phyloP scores from a whole-genome alignment of 2,888 invertebrate species.

The Campaea margaritaria region DNA sequence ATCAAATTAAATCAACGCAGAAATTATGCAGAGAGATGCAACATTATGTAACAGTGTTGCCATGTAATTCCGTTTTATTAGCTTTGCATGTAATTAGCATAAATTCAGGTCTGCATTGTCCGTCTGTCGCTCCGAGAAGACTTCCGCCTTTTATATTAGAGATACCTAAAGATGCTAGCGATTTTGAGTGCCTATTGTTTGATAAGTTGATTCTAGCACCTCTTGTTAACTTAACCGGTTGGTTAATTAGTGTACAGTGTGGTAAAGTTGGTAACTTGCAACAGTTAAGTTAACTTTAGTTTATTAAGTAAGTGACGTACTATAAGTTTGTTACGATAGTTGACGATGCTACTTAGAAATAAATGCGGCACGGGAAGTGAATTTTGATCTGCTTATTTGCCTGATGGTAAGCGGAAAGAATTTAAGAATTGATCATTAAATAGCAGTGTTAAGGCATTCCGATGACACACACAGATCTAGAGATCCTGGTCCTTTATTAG shows the following conservation, averaged over 20 bases:
- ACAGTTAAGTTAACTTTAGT: not conserved
- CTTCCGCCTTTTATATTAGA: slow-evolving; percentile 34
- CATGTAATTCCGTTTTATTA: slow-evolving; percentile 35
- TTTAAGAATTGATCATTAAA: too few relatives aligned
- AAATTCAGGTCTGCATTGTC: slow-evolving; percentile 33
- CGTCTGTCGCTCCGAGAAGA: slow-evolving; percentile 14
- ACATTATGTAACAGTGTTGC: slow-evolving; percentile 23
- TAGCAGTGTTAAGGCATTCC: too few relatives aligned
- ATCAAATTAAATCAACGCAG: slow-evolving; percentile 22
- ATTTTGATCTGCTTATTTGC: too few relatives aligned
- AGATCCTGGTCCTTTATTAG: too few relatives aligned
- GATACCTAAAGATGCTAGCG: not conserved
- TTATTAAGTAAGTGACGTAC: not conserved
- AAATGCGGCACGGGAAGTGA: too few relatives aligned
- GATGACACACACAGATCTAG: too few relatives aligned
- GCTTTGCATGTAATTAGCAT: slow-evolving; percentile 36
- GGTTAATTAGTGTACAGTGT: not conserved
- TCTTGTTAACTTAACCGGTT: not conserved
- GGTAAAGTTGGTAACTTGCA: not conserved
- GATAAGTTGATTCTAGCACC: not conserved
- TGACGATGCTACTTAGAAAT: too few relatives aligned
- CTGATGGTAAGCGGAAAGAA: too few relatives aligned
- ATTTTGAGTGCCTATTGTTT: slow-evolving; percentile 19
- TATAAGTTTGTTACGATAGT: too few relatives aligned
- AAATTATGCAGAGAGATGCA: slow-evolving; percentile 26